These are phyloP conservation scores for Macrotrachela quadricornifera DNA, from an alignment of 1,140 invertebrate species.

Conservation along the genomic window DNA sequence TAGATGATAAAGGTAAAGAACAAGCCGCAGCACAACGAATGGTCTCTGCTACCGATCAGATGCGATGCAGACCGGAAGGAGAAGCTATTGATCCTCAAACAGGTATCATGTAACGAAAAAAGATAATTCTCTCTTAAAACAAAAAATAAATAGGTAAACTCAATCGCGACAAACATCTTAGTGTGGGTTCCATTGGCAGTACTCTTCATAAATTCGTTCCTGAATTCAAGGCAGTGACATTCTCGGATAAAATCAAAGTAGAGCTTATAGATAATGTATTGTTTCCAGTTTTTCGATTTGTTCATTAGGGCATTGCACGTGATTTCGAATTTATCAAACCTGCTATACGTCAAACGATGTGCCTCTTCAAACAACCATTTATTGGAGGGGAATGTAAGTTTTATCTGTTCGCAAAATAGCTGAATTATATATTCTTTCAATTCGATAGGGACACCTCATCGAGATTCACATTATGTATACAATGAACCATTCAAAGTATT, in stretches of 20 bases:
- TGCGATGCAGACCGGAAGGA: constrained; percentile 43
- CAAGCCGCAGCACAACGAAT: constrained; percentile 35
- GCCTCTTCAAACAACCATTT: constrained; percentile 83
- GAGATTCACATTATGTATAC: constrained; percentile 64
- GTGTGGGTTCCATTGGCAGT: neutral
- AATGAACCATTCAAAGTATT: constrained; percentile 48
- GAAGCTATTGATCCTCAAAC: constrained; percentile 16
- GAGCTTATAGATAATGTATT: neutral
- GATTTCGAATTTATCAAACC: constrained; percentile 53
- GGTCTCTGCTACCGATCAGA: constrained; percentile 38
- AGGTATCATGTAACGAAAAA: constrained; percentile 63
- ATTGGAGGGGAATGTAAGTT: constrained; percentile 63
- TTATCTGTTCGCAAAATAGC: neutral
- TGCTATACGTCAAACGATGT: constrained; percentile 79
- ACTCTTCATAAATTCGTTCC: constrained; percentile 66
- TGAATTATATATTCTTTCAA: neutral
- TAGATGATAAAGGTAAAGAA: no score
- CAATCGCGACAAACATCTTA: neutral
- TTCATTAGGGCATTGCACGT: constrained; percentile 16
- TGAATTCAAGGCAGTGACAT: constrained; percentile 55
- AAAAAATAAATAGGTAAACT: neutral
- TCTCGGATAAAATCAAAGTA: constrained; percentile 57
- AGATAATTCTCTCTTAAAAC: constrained; percentile 67
- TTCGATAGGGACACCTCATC: constrained; percentile 49
- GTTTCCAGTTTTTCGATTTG: neutral